Evolutionary conservation across 2,797 vertebrate species (phyloP), one percentile per base, ranked within the genome.

Genomic region (Sebastes steindachneri): DNA sequence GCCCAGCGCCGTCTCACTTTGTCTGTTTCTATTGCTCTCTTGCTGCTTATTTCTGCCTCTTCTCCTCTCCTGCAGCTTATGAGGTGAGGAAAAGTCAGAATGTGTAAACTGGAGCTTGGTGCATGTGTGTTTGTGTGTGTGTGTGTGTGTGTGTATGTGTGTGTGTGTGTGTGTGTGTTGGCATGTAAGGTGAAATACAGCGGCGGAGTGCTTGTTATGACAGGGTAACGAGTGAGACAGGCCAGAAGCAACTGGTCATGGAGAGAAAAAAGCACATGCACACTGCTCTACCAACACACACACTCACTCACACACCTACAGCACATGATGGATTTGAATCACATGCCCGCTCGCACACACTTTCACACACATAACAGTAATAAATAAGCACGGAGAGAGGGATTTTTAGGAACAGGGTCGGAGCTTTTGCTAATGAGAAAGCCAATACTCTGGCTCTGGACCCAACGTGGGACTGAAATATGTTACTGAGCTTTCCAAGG

Each of bases 221-320:
- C 93, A 92, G 84, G 82, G 87, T 90, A 93, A 89, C 76, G 89
- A 95, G 87, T 94, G 95, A 95, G 85, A 92, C 77, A 91, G 90
- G 83, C 90, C 95, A 95, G 95, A 92, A 84, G 86, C 92, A 85
- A 86, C 64, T 59, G 66, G 82, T 86, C 83, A 53, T 60, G 55
- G 77, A 85, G 74, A 83, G 48, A 88, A 86, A 80, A 74, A 87
- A 73, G 75, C 78, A 68, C 68, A 45, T 29, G 45, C 79, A 81
- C 67, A 6, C 35, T 12, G 68, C 59, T 28, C 60, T 73, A 68
- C 71, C n/a, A 70, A 88, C 71, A 82, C 73, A 75, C 68, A 73
- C 33, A 35, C 33, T 35, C 26, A n/a, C 19, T 8, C 55, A 53
- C 82, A 65, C 35, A 83, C 73, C 65, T 60, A 31, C 55, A 26